Evolutionary conservation across 2,113 vertebrate genomes (phyloP).

Genomic region (Odontesthes bonariensis): DNA sequence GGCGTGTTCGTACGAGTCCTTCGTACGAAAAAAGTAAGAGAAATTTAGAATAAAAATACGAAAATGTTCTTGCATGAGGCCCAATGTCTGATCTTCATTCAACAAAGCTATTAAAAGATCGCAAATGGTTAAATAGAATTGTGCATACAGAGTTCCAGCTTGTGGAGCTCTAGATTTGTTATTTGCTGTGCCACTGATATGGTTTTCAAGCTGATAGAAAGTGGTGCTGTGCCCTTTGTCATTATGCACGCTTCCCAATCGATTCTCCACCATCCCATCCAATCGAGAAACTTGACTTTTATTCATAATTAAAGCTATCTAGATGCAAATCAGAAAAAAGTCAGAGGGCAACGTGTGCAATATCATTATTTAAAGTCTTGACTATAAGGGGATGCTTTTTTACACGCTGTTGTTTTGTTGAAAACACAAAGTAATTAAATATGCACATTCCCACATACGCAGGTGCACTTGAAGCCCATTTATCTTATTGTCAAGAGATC

Average conservation of each 20-base stretch:
- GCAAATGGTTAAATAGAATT: constrained; percentile 31
- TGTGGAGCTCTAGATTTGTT: constrained; percentile 12
- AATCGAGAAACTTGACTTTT: constrained; percentile 82
- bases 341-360: constrained; percentile 74
- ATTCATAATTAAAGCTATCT: constrained; percentile 87
- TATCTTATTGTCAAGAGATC: constrained; percentile 49
- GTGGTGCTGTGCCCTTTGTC: constrained; percentile 75
- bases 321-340: constrained; percentile 82
- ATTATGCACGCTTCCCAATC: constrained; percentile 83
- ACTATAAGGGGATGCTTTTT: constrained; percentile 50
- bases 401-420: constrained; percentile 20
- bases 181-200: constrained; percentile 58
- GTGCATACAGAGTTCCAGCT: constrained; percentile 5
- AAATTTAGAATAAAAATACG: too few species aligned
- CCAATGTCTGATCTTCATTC: constrained; percentile 21
- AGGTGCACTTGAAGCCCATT: constrained; percentile 28
- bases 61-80: too few species aligned
- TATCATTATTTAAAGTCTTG: constrained; percentile 52
- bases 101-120: constrained; percentile 25
- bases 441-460: constrained; percentile 12
- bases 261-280: constrained; percentile 80
- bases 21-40: too few species aligned
- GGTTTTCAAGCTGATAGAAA: constrained; percentile 68
- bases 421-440: constrained; percentile 35
- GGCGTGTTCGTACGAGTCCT: too few species aligned